Evolutionary conservation across 2,797 vertebrate genomes (phyloP).

Genomic region (Neostethus bicornis): DNA sequence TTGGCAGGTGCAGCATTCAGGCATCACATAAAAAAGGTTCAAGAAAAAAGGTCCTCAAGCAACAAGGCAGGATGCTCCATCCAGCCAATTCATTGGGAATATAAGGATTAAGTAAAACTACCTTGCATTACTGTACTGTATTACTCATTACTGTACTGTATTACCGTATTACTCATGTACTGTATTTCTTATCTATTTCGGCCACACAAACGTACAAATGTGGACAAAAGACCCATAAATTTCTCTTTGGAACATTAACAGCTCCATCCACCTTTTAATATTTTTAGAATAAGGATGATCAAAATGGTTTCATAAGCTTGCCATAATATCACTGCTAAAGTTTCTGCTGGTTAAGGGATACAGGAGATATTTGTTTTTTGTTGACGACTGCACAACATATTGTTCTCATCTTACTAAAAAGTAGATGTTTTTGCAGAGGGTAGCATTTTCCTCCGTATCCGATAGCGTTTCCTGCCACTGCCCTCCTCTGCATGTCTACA

Average conservation of each 20-base stretch:
- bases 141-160: no score
- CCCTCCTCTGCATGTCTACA: slow-evolving; percentile 20
- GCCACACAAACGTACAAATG: no score
- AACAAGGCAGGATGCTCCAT: no score
- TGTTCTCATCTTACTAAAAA: slow-evolving; percentile 48
- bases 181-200: no score
- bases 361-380: slow-evolving; percentile 20
- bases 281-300: not conserved
- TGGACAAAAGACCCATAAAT: not conserved
- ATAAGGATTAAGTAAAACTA: no score
- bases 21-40: no score
- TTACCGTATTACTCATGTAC: no score
- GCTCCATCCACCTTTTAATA: not conserved
- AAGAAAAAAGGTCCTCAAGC: no score
- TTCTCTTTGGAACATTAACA: not conserved
- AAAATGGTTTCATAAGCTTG: slow-evolving; percentile 1
- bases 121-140: no score
- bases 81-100: no score
- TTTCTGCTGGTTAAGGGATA: slow-evolving; percentile 32
- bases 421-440: slow-evolving; percentile 26
- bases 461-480: slow-evolving; percentile 31
- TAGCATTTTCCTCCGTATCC: slow-evolving; percentile 28
- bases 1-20: no score
- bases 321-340: slow-evolving; percentile 12
- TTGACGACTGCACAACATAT: slow-evolving; percentile 27